Base-by-base conservation (phyloP, 2,888 invertebrate species). In the Ypsolopha scabrella region DNA sequence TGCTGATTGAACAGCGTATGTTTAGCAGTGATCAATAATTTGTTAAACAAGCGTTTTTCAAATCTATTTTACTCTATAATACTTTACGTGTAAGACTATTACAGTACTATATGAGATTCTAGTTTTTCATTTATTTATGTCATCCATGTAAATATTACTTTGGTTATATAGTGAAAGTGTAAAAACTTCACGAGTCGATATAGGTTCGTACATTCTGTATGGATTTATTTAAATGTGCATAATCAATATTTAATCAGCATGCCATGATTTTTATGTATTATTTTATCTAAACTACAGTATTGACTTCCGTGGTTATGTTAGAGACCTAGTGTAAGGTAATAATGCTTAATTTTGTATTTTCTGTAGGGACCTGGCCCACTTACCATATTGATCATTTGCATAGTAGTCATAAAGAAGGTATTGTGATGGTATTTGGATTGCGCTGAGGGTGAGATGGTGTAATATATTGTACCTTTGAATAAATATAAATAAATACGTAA, bases 381-480 rank as follows among this genome's bases (percentile, higher is more conserved):
- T 82, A 83, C 81, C 83, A 77, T 75, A 72, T 67, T 65, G 70
- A 77, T 77, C 67, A 75, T 75, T 80, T 79, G 79, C 79, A 77
- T 81, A 81, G 80, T 82, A 81, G 80, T 82, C 80, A 79, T 75
- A 73, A 75, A 68, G 65, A 72, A 69, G 75, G 73, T 77, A 72
- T 68, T 70, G 80, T 76, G 75, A 76, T 74, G 75, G 70, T 68
- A 75, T 9, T 71, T 74, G 80, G 69, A 72, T 14, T 73, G 71
- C 75, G 68, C 71, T 74, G 70, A 64, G 72, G 77, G 76, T 74
- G 70, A 70, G 79, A 81, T 78, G 82, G 74, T 85, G 85, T 85
- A 85, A 83, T 82, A 85, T 85, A 85, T 85, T 86, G 85, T 85
- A 85, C 80, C 85, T 85, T 85, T 82, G 74, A 82, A 78, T 77